Conservation (phyloP, 2,113 vertebrate species). For the Campylomormyrus numenius region DNA sequence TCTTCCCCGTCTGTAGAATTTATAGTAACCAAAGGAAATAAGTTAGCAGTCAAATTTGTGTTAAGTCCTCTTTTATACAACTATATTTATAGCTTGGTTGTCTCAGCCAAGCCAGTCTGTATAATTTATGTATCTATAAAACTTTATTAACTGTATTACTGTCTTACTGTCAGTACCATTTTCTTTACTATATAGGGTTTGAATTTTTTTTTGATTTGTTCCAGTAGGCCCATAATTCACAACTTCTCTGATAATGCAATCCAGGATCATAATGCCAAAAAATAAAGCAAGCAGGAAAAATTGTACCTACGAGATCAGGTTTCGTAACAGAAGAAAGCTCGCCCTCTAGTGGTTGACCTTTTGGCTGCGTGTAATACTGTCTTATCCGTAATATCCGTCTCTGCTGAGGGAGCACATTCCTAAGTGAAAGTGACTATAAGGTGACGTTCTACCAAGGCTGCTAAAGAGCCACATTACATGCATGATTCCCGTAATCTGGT, state of each 20-base stretch:
- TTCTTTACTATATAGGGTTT: neutral
- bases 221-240: neutral
- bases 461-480: neutral
- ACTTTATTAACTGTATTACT: neutral
- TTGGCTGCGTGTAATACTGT: neutral
- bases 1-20: neutral
- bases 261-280: neutral
- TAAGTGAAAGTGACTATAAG: neutral
- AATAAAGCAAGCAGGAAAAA: too few species aligned
- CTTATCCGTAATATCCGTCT: neutral
- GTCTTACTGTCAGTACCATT: neutral
- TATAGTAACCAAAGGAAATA: neutral
- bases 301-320: neutral
- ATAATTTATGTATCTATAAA: neutral
- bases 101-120: neutral
- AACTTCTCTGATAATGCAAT: neutral
- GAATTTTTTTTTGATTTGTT: neutral
- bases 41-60: neutral
- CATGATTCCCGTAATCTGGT: neutral
- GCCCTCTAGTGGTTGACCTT: constrained; percentile 46
- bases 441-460: neutral
- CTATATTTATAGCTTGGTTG: neutral
- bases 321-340: constrained; percentile 21
- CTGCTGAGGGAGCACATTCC: neutral
- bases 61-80: neutral